Evolutionary conservation across 2,113 vertebrate genomes (phyloP).

Genomic region (Nothocercus julius): DNA sequence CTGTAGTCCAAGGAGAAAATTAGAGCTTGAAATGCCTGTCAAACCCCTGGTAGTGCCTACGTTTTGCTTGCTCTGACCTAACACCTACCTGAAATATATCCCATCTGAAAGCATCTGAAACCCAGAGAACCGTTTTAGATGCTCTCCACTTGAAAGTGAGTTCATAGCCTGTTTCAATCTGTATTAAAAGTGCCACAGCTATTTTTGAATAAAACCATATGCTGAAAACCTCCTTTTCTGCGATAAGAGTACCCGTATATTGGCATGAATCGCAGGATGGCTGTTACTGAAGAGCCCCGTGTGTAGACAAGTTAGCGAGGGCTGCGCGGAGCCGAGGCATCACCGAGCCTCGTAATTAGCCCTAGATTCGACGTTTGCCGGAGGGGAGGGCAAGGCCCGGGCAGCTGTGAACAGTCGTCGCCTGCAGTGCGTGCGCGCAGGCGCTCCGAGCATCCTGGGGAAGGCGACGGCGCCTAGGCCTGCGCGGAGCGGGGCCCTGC

Average conservation of each 20-base stretch:
- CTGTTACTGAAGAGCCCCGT: not conserved
- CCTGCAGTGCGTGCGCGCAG: constrained; percentile 10
- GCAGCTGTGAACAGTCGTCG: constrained; percentile 3
- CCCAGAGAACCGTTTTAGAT: not conserved
- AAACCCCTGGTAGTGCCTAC: not conserved
- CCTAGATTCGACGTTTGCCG: constrained; percentile 37
- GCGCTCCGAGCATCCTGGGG: not conserved
- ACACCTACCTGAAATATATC: not conserved
- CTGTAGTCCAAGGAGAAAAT: not conserved
- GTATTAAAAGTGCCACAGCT: not conserved
- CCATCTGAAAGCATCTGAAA: not conserved
- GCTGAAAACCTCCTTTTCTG: constrained; percentile 53
- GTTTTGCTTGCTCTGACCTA: not conserved
- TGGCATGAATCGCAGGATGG: constrained; percentile 6
- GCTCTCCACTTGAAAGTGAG: constrained; percentile 5
- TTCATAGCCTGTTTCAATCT: not conserved
- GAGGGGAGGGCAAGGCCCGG: constrained; percentile 44
- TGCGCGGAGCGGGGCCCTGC: not conserved
- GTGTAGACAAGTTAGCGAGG: constrained; percentile 40
- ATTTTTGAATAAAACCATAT: constrained; percentile 18
- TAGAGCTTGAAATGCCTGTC: not conserved
- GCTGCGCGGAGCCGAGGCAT: constrained; percentile 20
- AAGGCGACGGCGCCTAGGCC: not conserved
- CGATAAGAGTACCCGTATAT: not conserved
- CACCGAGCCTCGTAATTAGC: constrained; percentile 50